These are phyloP conservation scores for Nomada fucata DNA, from an alignment of 2,888 invertebrate species.

Conservation along the genomic window DNA sequence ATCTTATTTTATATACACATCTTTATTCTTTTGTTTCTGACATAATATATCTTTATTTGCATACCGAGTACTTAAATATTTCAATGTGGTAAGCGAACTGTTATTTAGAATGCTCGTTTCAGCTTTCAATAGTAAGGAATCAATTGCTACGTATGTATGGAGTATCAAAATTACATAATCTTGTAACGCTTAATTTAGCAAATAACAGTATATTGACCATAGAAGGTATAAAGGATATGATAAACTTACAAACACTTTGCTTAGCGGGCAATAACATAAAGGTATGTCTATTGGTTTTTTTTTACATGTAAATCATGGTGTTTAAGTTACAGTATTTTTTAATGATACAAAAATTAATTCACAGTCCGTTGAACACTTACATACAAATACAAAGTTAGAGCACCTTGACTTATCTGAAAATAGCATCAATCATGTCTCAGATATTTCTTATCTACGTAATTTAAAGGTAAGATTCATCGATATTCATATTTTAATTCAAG, in stretches of 20 bases:
- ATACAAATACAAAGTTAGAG: slow-evolving; percentile 92
- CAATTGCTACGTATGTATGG: slow-evolving; percentile 95
- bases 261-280: slow-evolving; percentile 96
- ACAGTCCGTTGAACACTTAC: slow-evolving; percentile 94
- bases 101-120: slow-evolving; percentile 74
- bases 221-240: slow-evolving; percentile 94
- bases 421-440: slow-evolving; percentile 92
- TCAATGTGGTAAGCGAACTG: neutral
- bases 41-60: neutral
- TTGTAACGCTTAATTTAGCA: slow-evolving; percentile 93
- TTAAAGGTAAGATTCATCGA: slow-evolving; percentile 88
- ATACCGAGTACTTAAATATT: neutral
- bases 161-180: slow-evolving; percentile 91
- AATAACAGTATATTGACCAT: slow-evolving; percentile 95
- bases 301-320: neutral
- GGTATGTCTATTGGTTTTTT: slow-evolving; percentile 82
- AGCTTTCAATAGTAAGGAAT: slow-evolving; percentile 95
- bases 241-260: slow-evolving; percentile 92
- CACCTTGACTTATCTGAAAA: slow-evolving; percentile 95
- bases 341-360: slow-evolving; percentile 28
- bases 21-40: neutral
- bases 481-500: slow-evolving; percentile 1
- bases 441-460: slow-evolving; percentile 92
- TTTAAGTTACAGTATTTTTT: neutral
- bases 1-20: neutral